phyloP scores from a whole-genome alignment of 2,797 vertebrate species.

The Esox masquinongy region DNA sequence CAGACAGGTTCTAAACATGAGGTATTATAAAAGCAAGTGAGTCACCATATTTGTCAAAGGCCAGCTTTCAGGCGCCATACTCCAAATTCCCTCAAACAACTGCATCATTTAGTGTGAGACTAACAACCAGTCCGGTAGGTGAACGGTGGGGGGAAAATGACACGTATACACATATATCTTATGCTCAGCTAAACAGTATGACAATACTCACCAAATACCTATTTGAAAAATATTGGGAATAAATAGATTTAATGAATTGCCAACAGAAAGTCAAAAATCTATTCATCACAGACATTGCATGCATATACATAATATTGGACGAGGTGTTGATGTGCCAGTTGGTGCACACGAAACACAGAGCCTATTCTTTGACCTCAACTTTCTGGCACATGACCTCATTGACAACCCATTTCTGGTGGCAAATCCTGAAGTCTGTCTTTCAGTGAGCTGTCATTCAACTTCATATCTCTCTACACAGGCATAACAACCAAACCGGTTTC shows the following conservation, averaged over 20 bases:
- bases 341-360: background rate
- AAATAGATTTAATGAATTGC: background rate
- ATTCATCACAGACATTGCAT: background rate
- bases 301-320: background rate
- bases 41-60: slow-evolving; percentile 61
- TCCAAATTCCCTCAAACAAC: slow-evolving; percentile 47
- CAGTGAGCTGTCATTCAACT: background rate
- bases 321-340: background rate
- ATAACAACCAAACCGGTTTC: background rate
- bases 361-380: background rate
- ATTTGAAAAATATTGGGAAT: background rate
- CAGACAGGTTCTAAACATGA: slow-evolving; percentile 27
- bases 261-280: background rate
- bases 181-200: background rate
- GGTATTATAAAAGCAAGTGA: slow-evolving; percentile 48
- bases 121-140: slow-evolving; percentile 26
- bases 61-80: slow-evolving; percentile 58
- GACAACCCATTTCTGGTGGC: background rate
- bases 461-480: background rate
- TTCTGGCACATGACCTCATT: background rate
- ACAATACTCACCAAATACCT: background rate
- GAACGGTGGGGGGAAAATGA: slow-evolving; percentile 18
- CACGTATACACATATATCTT: slow-evolving; percentile 14
- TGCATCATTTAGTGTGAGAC: slow-evolving; percentile 55
- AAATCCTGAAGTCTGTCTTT: background rate